Percentiles rank a stretch among this genome's conserved stretches.
Evolutionary conservation across 2,888 invertebrate genomes (phyloP).

Genomic region (Macaria liturata): DNA sequence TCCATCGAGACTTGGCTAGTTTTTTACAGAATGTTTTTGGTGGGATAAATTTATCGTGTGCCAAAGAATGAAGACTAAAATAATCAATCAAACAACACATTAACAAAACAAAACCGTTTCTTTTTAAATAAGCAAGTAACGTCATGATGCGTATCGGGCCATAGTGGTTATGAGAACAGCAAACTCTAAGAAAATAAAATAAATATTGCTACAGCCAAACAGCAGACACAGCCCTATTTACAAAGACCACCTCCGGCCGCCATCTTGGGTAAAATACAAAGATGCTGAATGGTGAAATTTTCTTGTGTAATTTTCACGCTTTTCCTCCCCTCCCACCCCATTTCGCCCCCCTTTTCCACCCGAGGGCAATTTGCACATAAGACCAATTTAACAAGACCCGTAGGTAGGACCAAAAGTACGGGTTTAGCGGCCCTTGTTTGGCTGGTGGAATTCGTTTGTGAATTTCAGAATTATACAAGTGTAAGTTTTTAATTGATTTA

Average conservation of each 20-base stretch:
- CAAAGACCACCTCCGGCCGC: conserved; percentile 48
- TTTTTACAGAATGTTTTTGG: no score
- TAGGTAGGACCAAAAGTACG: conserved; percentile 25
- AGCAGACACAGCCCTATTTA: conserved; percentile 41
- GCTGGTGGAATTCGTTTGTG: conserved; percentile 31
- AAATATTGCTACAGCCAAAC: conserved; percentile 16
- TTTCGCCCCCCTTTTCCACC: conserved; percentile 24
- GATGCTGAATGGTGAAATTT: conserved; percentile 82
- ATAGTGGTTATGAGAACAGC: no score
- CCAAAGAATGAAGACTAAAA: no score
- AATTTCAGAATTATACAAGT: conserved; percentile 35
- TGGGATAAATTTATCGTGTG: no score
- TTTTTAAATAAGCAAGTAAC: no score
- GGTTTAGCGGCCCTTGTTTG: conserved; percentile 27
- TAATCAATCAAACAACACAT: no score
- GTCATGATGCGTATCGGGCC: no score
- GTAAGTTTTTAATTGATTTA: conserved; percentile 42
- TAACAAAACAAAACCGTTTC: no score
- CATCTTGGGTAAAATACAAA: conserved; percentile 82
- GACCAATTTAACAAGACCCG: conserved; percentile 31
- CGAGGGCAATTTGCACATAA: conserved; percentile 35
- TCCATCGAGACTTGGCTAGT: no score
- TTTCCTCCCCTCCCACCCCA: conserved; percentile 57
- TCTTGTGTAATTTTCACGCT: conserved; percentile 82
- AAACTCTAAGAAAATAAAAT: no score